Evolutionary conservation across 1,140 invertebrate genomes (phyloP).

Genomic region (Diachasma alloeum): DNA sequence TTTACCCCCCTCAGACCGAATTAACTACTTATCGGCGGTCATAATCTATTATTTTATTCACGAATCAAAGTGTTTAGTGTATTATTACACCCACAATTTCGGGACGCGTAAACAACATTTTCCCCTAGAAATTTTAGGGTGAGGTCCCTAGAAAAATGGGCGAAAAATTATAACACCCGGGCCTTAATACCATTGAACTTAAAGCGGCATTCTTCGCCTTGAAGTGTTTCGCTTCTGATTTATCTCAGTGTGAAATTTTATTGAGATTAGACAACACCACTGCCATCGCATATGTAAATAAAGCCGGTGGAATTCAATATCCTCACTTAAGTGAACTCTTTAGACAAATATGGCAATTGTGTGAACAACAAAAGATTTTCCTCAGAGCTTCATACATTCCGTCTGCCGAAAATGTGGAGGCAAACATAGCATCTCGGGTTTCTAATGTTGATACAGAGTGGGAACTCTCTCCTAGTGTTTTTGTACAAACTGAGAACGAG

Average conservation of each 20-base stretch:
- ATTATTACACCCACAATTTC: too few relatives aligned
- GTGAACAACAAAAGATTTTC: slow-evolving; percentile 34
- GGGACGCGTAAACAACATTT: too few relatives aligned
- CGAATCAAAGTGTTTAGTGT: too few relatives aligned
- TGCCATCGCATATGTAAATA: slow-evolving; percentile 34
- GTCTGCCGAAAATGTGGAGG: slow-evolving; percentile 33
- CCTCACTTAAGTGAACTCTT: slow-evolving; percentile 33
- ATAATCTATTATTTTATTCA: too few relatives aligned
- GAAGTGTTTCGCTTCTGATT: slow-evolving; percentile 34
- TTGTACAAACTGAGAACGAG: neutral
- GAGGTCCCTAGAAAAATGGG: too few relatives aligned
- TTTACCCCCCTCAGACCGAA: too few relatives aligned
- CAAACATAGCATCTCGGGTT: slow-evolving; percentile 36
- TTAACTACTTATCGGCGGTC: too few relatives aligned
- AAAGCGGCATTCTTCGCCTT: too few relatives aligned
- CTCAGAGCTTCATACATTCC: slow-evolving; percentile 40
- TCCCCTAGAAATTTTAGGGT: too few relatives aligned
- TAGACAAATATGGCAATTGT: slow-evolving; percentile 40
- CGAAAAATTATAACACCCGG: too few relatives aligned
- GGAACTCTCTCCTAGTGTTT: slow-evolving; percentile 2
- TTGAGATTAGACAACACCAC: slow-evolving; percentile 39
- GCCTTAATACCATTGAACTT: too few relatives aligned
- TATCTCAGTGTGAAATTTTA: slow-evolving; percentile 11
- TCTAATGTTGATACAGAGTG: slow-evolving; percentile 21
- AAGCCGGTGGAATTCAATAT: too few relatives aligned